These are phyloP conservation scores for Taenaris catops DNA, from an alignment of 2,888 invertebrate species.

Conservation along the genomic window DNA sequence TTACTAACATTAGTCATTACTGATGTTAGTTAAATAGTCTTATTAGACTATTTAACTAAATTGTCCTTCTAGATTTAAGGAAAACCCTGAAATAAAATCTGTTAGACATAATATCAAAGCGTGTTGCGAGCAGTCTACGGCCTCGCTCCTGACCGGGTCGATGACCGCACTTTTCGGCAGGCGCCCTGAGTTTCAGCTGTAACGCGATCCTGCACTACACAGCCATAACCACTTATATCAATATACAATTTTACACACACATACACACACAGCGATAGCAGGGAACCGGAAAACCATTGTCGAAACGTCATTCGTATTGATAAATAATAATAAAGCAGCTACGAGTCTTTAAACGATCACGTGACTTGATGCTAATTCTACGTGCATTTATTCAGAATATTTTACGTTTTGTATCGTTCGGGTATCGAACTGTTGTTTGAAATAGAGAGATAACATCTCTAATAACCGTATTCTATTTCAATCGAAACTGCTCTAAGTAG, in stretches of 20 bases:
- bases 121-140: slow-evolving; percentile 42
- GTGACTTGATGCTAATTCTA: slow-evolving; percentile 19
- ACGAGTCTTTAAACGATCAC: slow-evolving; percentile 22
- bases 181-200: slow-evolving; percentile 76
- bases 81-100: slow-evolving; percentile 8
- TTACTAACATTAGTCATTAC: too few relatives aligned
- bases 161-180: slow-evolving; percentile 75
- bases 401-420: slow-evolving; percentile 14
- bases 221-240: slow-evolving; percentile 24
- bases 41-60: too few relatives aligned
- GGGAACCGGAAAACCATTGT: slow-evolving; percentile 44
- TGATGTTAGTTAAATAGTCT: too few relatives aligned
- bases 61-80: too few relatives aligned
- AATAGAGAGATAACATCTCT: slow-evolving; percentile 1
- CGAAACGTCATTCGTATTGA: slow-evolving; percentile 38
- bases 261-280: slow-evolving; percentile 18
- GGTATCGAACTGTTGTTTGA: slow-evolving; percentile 9
- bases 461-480: too few relatives aligned
- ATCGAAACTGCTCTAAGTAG: too few relatives aligned
- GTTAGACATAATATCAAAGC: slow-evolving; percentile 46
- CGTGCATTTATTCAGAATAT: slow-evolving; percentile 21
- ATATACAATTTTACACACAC: slow-evolving; percentile 22
- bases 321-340: slow-evolving; percentile 30
- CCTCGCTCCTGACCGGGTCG: slow-evolving; percentile 69
- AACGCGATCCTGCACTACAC: slow-evolving; percentile 70